Evolutionary conservation across 2,113 vertebrate genomes (phyloP).

Genomic region (Salvelinus namaycush): DNA sequence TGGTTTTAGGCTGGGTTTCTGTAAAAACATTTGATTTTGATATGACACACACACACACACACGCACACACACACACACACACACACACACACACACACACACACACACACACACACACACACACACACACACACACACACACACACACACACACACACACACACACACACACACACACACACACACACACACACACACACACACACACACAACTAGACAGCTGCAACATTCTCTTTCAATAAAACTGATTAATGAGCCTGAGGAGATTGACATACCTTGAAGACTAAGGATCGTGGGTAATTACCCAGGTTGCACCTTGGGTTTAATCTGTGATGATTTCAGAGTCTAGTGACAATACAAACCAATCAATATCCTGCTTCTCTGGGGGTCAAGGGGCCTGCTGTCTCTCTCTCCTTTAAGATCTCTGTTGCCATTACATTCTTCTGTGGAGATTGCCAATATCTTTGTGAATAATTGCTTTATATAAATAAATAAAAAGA

Average conservation of each 20-base stretch:
- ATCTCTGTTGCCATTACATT: constrained; percentile 27
- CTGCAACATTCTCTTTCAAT: too few relatives aligned
- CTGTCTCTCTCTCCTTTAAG: constrained; percentile 23
- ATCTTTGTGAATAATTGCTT: constrained; percentile 43
- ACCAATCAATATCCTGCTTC: constrained; percentile 37
- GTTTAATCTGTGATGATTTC: constrained; percentile 57
- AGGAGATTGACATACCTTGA: neutral
- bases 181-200: neutral
- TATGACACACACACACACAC: neutral
- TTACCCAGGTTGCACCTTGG: constrained; percentile 51
- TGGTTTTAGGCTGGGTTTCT: too few relatives aligned
- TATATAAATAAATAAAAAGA: constrained; percentile 16
- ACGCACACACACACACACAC: neutral
- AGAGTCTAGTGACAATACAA: constrained; percentile 51
- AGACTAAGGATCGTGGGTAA: constrained; percentile 64
- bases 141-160: too few relatives aligned
- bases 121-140: too few relatives aligned
- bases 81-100: neutral
- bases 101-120: neutral
- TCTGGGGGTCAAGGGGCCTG: constrained; percentile 40
- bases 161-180: neutral
- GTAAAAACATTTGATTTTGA: too few relatives aligned
- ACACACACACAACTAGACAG: neutral
- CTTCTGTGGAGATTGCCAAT: constrained; percentile 19
- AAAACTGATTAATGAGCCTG: too few relatives aligned